Conservation (phyloP, 2,888 invertebrate species). For the Leucozona laternaria region DNA sequence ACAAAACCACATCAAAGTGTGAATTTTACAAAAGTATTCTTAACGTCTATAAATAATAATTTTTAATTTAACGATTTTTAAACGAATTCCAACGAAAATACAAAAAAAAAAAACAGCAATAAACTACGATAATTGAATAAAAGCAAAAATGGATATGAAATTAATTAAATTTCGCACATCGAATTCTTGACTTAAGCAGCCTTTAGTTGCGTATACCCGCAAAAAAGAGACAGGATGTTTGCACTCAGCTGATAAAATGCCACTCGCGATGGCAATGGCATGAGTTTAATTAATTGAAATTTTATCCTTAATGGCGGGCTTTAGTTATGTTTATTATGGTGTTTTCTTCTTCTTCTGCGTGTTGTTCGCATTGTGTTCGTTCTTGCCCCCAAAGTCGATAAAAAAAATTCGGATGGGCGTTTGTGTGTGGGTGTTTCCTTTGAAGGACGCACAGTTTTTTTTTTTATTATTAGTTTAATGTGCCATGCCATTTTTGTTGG, state of each 20-base stretch:
- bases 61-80: constrained; percentile 2
- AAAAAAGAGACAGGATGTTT: constrained; percentile 50
- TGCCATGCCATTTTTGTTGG: constrained; percentile 41
- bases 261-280: constrained; percentile 45
- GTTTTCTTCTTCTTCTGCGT: background rate
- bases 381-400: background rate
- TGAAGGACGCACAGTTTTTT: constrained; percentile 32
- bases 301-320: constrained; percentile 57
- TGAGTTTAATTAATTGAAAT: constrained; percentile 72
- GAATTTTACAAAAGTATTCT: too few species aligned
- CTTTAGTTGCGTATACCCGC: constrained; percentile 37
- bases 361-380: constrained; percentile 11
- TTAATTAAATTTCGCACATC: constrained; percentile 60
- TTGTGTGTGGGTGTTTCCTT: constrained; percentile 23
- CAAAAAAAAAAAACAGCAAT: background rate
- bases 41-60: background rate
- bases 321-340: constrained; percentile 45
- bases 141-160: constrained; percentile 23
- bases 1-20: too few species aligned
- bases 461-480: constrained; percentile 61
- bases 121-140: constrained; percentile 5
- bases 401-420: background rate
- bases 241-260: constrained; percentile 66
- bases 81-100: background rate
- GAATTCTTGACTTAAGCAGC: constrained; percentile 40